Conservation (phyloP, 2,797 vertebrate species). For the Tapirus indicus region DNA sequence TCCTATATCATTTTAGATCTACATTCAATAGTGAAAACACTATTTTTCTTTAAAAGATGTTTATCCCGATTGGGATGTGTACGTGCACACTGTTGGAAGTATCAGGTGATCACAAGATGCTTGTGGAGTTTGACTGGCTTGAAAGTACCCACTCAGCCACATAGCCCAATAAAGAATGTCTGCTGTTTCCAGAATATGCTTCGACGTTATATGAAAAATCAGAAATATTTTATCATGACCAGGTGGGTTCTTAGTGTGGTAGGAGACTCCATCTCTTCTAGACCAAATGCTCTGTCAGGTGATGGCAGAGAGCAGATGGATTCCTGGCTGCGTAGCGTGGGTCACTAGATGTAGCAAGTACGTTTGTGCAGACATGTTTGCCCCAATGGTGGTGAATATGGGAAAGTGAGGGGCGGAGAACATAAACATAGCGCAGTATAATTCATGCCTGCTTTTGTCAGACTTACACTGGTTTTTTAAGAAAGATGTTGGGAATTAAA, state of each 20-base stretch:
- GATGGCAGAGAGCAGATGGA: neutral
- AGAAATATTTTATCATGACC: neutral
- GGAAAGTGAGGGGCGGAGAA: neutral
- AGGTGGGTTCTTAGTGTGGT: neutral
- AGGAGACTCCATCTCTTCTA: neutral
- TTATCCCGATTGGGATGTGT: neutral
- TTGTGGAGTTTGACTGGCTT: neutral
- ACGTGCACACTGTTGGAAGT: neutral
- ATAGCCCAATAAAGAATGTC: neutral
- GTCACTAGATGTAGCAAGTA: neutral
- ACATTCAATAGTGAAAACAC: neutral
- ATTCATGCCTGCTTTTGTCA: neutral
- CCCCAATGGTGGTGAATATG: neutral
- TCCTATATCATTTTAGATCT: neutral
- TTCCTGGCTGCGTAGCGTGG: neutral
- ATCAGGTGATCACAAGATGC: conserved; percentile 56
- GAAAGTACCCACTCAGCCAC: neutral
- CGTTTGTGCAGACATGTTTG: neutral
- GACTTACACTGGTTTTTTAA: neutral
- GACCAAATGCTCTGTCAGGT: neutral
- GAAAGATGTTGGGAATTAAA: neutral
- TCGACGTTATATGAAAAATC: neutral
- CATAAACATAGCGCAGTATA: accelerated
- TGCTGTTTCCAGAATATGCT: neutral
- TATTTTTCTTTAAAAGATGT: conserved; percentile 12